Percentiles rank a stretch among this genome's conserved stretches.
Conservation (phyloP, 2,888 invertebrate species). For the Tolmerus cingulatus region DNA sequence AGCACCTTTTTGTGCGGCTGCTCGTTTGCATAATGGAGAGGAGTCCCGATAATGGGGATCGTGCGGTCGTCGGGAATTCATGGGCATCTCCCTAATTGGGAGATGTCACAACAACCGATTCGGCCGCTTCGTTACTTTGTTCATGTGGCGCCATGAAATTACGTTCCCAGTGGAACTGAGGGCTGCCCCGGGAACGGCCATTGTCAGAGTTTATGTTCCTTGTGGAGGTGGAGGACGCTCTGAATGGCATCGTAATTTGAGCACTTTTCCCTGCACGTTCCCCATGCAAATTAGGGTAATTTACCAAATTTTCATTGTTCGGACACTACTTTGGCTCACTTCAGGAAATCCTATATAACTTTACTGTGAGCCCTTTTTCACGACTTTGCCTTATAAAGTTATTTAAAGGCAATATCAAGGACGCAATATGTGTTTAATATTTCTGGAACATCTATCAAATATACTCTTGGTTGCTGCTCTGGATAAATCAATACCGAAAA, state of each 20-base stretch:
- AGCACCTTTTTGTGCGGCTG: background rate
- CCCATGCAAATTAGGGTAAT: background rate
- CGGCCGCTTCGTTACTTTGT: background rate
- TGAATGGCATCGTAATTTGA: conserved; percentile 1
- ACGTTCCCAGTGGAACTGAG: background rate
- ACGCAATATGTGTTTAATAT: too few species aligned
- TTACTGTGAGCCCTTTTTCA: background rate
- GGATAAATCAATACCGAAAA: background rate
- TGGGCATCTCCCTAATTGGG: conserved; percentile 23
- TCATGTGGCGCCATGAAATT: conserved; percentile 30
- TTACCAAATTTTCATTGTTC: background rate
- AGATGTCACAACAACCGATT: conserved; percentile 42
- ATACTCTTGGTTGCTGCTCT: background rate
- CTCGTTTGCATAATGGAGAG: conserved; percentile 34
- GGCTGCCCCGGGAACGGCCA: background rate
- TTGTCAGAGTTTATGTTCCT: background rate
- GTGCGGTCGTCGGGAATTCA: background rate
- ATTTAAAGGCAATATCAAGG: background rate
- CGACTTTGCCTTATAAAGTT: background rate
- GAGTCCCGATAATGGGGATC: background rate
- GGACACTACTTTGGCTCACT: background rate
- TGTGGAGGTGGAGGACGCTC: background rate
- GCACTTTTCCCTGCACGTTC: background rate
- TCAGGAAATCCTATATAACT: background rate
- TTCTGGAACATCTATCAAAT: too few species aligned